Percentiles rank a stretch among this genome's conserved stretches.
phyloP scores from a whole-genome alignment of 2,797 vertebrate genomes.

The Clarias platycephalus region DNA sequence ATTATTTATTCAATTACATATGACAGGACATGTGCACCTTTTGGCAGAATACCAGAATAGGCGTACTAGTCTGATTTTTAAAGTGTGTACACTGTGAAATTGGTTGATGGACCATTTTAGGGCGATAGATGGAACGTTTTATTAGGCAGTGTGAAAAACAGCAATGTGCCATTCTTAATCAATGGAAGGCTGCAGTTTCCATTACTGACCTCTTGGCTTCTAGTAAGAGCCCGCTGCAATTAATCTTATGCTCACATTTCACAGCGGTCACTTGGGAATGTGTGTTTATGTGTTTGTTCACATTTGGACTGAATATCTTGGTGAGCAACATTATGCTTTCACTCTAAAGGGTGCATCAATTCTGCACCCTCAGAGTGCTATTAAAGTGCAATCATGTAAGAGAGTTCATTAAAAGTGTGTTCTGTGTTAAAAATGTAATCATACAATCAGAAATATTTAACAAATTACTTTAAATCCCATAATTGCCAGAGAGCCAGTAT shows the following conservation, averaged over 20 bases:
- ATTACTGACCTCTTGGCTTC: slow-evolving; percentile 43
- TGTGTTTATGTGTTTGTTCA: slow-evolving; percentile 20
- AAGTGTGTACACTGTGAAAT: not conserved
- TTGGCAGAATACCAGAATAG: not conserved
- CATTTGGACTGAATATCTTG: not conserved
- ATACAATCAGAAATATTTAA: not conserved
- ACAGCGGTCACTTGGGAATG: slow-evolving; percentile 26
- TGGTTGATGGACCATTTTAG: not conserved
- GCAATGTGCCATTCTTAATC: slow-evolving; percentile 24
- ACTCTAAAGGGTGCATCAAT: not conserved
- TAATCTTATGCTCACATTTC: slow-evolving; percentile 48
- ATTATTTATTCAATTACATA: not conserved
- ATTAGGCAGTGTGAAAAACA: not conserved
- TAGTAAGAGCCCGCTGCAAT: slow-evolving; percentile 42
- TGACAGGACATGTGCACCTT: not conserved
- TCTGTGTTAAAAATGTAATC: not conserved
- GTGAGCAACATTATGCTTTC: not conserved
- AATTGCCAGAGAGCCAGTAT: not conserved
- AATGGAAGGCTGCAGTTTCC: slow-evolving; percentile 21
- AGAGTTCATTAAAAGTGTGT: not conserved
- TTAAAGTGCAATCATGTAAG: not conserved
- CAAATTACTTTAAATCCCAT: not conserved
- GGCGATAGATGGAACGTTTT: slow-evolving; percentile 2
- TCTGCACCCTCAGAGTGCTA: not conserved
- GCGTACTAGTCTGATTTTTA: not conserved